Conservation (phyloP, 2,113 vertebrate genomes). For the Nymphicus hollandicus region DNA sequence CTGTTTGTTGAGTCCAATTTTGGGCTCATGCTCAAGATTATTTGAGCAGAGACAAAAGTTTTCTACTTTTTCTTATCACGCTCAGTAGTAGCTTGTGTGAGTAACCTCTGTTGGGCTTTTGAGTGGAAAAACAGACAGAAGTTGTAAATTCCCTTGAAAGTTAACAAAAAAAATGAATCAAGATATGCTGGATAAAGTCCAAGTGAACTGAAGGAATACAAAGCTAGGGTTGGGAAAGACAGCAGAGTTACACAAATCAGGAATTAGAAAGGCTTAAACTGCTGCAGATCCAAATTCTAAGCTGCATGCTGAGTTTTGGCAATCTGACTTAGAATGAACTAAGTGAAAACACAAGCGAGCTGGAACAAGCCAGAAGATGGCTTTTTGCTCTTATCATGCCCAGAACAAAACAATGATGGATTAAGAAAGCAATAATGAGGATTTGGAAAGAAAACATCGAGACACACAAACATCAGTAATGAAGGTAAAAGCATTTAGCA, state of each 20-base stretch:
- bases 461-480: neutral
- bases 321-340: neutral
- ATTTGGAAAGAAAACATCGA: neutral
- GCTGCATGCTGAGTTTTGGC: neutral
- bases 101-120: neutral
- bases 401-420: neutral
- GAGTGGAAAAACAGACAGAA: neutral
- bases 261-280: neutral
- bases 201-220: neutral
- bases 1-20: neutral
- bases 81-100: neutral
- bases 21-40: neutral
- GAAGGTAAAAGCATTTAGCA: neutral
- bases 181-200: neutral
- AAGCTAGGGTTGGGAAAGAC: neutral
- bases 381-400: neutral
- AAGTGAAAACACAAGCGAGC: neutral
- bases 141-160: neutral
- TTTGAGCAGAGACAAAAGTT: neutral
- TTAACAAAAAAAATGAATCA: neutral
- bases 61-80: neutral
- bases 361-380: neutral
- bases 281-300: neutral
- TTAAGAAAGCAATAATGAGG: neutral
- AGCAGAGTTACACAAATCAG: neutral